Base-by-base conservation (phyloP, 1,140 invertebrate species). In the Lepeophtheirus salmonis region DNA sequence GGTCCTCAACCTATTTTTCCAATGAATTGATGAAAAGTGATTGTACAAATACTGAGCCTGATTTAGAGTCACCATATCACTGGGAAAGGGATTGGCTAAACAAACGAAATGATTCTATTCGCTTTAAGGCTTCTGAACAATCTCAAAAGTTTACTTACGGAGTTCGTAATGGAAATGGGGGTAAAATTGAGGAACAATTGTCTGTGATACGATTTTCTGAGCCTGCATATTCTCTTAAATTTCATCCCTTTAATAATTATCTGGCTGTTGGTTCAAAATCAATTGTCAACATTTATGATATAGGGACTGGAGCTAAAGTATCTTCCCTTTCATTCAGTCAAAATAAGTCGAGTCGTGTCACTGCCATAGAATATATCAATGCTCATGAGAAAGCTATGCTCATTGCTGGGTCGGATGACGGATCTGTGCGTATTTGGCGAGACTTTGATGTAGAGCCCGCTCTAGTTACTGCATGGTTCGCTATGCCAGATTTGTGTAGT, bases 1-100 rank as follows among this genome's bases (percentile, higher is more conserved):
- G 59, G 59, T 61, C 59, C 22, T 20, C 59, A 13, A 61, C 13
- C 16, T 61, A 61, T 24, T 61, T 61, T 23, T 52, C 59, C 17
- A 61, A 56, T n/a, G 41, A 52, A 3, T 50, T 61, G 10, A 61
- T 61, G 59, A 14, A 53, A 3, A 17, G 17, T 25, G 55, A 57
- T n/a, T 41, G 24, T 6, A 17, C 13, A 41, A n/a, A 26, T 14
- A n/a, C 16, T 14, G 24, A 50, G 3, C 16, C 20, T 14, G 59
- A 61, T 55, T n/a, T 13, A 14, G 50, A 61, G 51, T 61, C 59
- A 1, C 16, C 18, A 2, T 20, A 14, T 13, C 49, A 61, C 25
- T 61, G 50, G 50, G 17, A 20, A 13, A 13, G 22, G 13, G 59
- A 61, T 13, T 61, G 59, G 59, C 17, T 61, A 4, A 20, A 55